Percentiles rank a stretch among this genome's conserved stretches.
Evolutionary conservation across 1,140 invertebrate species (phyloP).

Genomic region (Wasmannia auropunctata): DNA sequence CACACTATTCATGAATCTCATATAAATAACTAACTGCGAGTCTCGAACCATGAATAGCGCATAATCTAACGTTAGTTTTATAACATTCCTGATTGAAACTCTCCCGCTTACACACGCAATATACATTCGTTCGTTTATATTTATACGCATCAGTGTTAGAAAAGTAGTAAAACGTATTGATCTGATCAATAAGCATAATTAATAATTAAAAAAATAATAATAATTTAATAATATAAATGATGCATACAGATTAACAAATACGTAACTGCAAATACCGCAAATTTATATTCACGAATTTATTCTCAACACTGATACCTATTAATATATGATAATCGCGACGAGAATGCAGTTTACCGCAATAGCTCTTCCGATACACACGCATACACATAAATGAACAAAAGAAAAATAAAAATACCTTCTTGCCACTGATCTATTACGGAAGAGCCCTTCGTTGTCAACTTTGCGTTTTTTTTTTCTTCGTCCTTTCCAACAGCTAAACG

Average conservation of each 20-base stretch:
- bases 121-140: constrained; percentile 61
- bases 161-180: background rate
- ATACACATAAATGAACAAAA: constrained; percentile 20
- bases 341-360: background rate
- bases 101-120: constrained; percentile 65
- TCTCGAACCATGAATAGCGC: background rate
- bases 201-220: constrained; percentile 2
- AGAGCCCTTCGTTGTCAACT: constrained; percentile 34
- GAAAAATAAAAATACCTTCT: constrained; percentile 23
- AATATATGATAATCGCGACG: constrained; percentile 63
- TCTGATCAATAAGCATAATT: constrained; percentile 12
- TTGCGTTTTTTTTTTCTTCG: background rate
- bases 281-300: constrained; percentile 5
- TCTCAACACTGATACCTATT: constrained; percentile 57
- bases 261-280: constrained; percentile 6
- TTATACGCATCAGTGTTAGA: constrained; percentile 59
- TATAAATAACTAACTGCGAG: background rate
- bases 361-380: constrained; percentile 8
- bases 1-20: background rate
- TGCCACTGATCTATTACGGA: constrained; percentile 32
- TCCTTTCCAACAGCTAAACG: background rate
- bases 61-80: background rate
- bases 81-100: constrained; percentile 71
- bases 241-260: constrained; percentile 21
- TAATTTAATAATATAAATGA: background rate